Conservation (phyloP, 1,140 invertebrate genomes). For the Cecropterus lyciades region DNA sequence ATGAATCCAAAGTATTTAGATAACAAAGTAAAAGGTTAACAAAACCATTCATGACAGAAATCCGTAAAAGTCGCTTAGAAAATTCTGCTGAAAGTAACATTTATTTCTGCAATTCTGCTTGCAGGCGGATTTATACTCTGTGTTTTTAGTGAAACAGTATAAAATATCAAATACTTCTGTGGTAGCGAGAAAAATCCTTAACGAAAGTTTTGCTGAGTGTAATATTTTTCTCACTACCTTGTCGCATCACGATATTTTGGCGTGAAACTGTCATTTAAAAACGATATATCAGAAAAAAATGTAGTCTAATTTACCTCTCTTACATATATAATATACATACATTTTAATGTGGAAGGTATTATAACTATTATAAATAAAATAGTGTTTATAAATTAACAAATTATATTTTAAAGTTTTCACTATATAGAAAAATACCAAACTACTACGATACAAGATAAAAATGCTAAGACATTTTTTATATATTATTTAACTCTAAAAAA, state of each 20-base stretch:
- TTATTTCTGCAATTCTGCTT: background rate
- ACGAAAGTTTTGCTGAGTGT: conserved; percentile 13
- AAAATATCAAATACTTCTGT: conserved; percentile 10
- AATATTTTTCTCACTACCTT: conserved; percentile 1
- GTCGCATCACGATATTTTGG: background rate
- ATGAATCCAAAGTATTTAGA: too few relatives aligned
- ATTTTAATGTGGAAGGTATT: too few relatives aligned
- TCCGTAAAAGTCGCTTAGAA: conserved; percentile 1
- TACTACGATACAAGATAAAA: too few relatives aligned
- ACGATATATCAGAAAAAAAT: too few relatives aligned
- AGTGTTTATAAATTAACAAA: too few relatives aligned
- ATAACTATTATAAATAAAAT: too few relatives aligned
- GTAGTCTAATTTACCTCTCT: too few relatives aligned
- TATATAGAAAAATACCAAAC: too few relatives aligned
- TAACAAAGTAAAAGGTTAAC: conserved; percentile 4
- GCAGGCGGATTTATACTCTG: background rate
- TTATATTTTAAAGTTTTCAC: too few relatives aligned
- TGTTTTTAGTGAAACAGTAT: background rate
- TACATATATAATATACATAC: too few relatives aligned
- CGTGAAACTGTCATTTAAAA: background rate
- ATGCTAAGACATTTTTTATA: too few relatives aligned
- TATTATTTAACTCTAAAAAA: too few relatives aligned
- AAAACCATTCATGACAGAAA: conserved; percentile 11
- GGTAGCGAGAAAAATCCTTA: conserved; percentile 7
- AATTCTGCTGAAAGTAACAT: conserved; percentile 20